These are phyloP conservation scores for Andricus grossulariae DNA, from an alignment of 1,140 invertebrate genomes.

Conservation along the genomic window DNA sequence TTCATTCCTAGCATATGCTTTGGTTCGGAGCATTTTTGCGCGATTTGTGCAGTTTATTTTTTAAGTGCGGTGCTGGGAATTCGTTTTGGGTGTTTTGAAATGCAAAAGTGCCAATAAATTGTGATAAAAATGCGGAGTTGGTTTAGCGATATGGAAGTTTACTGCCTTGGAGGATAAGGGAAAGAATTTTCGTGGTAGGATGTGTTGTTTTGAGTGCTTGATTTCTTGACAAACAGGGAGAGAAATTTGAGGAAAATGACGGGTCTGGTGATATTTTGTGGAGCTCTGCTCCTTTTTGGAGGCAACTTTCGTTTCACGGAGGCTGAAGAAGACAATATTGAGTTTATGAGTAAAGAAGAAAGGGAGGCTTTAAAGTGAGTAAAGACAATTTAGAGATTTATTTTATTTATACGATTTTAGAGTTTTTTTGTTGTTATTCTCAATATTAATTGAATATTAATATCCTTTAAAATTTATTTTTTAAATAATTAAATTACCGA, in stretches of 20 bases:
- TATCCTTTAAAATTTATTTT: too few relatives aligned
- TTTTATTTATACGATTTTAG: constrained; percentile 32
- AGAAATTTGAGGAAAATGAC: constrained; percentile 63
- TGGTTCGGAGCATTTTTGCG: background rate
- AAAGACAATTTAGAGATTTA: constrained; percentile 37
- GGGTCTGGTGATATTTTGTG: constrained; percentile 57
- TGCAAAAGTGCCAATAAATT: background rate
- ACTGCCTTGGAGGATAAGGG: background rate
- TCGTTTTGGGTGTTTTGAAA: background rate
- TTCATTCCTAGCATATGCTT: background rate
- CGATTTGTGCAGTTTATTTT: background rate
- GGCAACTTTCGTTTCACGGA: constrained; percentile 53
- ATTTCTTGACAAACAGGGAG: constrained; percentile 67
- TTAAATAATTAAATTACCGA: too few relatives aligned
- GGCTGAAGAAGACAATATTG: constrained; percentile 67
- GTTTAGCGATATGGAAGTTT: background rate
- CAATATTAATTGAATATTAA: too few relatives aligned
- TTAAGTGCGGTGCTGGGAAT: background rate
- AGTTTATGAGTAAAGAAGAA: constrained; percentile 79
- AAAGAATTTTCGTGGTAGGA: background rate
- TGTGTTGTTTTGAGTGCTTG: constrained; percentile 11
- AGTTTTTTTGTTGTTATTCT: constrained; percentile 34
- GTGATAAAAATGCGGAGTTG: background rate
- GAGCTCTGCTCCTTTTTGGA: constrained; percentile 61
- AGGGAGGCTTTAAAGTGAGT: constrained; percentile 77